Evolutionary conservation across 2,113 vertebrate species (phyloP).

Genomic region (Dicentrarchus labrax): DNA sequence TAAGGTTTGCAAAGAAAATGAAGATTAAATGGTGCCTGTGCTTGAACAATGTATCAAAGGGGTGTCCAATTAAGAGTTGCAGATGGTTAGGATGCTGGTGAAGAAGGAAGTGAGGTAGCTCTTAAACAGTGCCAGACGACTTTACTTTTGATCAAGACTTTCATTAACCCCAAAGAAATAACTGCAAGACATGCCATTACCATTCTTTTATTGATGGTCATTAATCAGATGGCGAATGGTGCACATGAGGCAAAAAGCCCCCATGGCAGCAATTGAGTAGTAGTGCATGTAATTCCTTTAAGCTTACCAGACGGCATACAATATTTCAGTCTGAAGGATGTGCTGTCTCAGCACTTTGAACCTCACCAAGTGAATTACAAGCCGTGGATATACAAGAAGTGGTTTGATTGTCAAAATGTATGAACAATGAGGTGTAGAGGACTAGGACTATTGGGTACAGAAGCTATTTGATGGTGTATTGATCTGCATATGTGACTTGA

Average conservation of each 20-base stretch:
- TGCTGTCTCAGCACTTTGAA: constrained; percentile 45
- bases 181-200: constrained; percentile 39
- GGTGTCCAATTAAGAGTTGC: constrained; percentile 48
- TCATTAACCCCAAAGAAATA: constrained; percentile 70
- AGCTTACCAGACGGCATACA: constrained; percentile 31
- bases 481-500: constrained; percentile 24
- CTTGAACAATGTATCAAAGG: constrained; percentile 52
- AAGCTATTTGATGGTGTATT: constrained; percentile 23
- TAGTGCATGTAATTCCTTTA: constrained; percentile 53
- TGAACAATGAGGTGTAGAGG: constrained; percentile 30
- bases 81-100: constrained; percentile 35
- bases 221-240: constrained; percentile 59
- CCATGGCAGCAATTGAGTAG: constrained; percentile 58
- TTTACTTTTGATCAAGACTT: constrained; percentile 61
- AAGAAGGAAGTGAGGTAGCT: constrained; percentile 21
- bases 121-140: constrained; percentile 40
- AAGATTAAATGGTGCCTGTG: constrained; percentile 58
- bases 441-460: not conserved
- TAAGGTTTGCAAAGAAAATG: constrained; percentile 53
- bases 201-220: constrained; percentile 45
- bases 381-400: not conserved
- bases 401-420: constrained; percentile 46
- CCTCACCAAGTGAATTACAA: constrained; percentile 41
- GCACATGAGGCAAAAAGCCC: constrained; percentile 26
- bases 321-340: constrained; percentile 62